A percentile compares a stretch with the other conserved stretches of the same genome.
Conservation (phyloP, 2,888 invertebrate genomes). For the Calephelis perditalis region DNA sequence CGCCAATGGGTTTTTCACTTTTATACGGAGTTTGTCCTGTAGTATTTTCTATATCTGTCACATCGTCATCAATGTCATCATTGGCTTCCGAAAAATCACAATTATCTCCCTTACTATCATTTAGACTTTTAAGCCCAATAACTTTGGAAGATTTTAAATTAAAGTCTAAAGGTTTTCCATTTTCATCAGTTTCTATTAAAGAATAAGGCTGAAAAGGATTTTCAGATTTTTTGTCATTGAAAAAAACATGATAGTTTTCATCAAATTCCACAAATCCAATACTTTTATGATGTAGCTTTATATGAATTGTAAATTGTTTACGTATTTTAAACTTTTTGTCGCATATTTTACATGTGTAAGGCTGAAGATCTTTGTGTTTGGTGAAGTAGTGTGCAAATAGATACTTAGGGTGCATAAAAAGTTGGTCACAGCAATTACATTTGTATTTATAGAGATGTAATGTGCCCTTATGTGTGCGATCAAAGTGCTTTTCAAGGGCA, state of each 20-base stretch:
- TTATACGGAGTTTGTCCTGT: too few species aligned
- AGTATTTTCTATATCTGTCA: background rate
- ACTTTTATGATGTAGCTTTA: slow-evolving; percentile 54
- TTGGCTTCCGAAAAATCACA: too few species aligned
- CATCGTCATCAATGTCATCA: background rate
- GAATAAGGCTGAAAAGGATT: slow-evolving; percentile 40
- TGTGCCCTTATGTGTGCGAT: slow-evolving; percentile 40
- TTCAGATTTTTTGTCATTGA: slow-evolving; percentile 49
- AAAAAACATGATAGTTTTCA: slow-evolving; percentile 56
- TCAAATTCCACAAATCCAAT: slow-evolving; percentile 60
- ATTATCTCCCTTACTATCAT: too few species aligned
- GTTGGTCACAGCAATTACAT: slow-evolving; percentile 45
- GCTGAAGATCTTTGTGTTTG: slow-evolving; percentile 49
- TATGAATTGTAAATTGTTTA: slow-evolving; percentile 57
- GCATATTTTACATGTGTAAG: slow-evolving; percentile 60
- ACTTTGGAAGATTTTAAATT: background rate
- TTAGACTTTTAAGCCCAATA: too few species aligned
- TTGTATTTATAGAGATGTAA: slow-evolving; percentile 55
- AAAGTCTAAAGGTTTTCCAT: slow-evolving; percentile 13
- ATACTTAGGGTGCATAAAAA: slow-evolving; percentile 56
- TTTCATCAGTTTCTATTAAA: slow-evolving; percentile 10
- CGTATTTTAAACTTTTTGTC: slow-evolving; percentile 46
- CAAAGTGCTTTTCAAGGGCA: slow-evolving; percentile 48
- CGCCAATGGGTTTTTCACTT: too few species aligned
- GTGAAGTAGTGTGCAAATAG: slow-evolving; percentile 55